Conservation (phyloP, 1,140 invertebrate genomes). For the Drosophila elegans region DNA sequence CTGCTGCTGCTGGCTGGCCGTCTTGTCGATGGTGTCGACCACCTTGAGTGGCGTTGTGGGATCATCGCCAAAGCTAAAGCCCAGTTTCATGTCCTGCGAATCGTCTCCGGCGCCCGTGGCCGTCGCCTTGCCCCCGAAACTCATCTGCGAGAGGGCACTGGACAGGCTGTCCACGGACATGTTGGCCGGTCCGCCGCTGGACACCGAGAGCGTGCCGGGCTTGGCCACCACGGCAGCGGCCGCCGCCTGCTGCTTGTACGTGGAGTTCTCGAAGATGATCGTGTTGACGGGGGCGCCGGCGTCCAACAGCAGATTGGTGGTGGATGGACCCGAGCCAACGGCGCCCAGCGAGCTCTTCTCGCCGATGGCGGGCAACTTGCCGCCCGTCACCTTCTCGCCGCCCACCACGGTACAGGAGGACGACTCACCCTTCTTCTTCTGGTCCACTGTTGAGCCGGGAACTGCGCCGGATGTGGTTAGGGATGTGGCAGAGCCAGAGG, state of each 20-base stretch:
- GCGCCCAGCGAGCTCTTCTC: constrained; percentile 57
- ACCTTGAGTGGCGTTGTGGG: constrained; percentile 53
- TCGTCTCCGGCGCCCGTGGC: constrained; percentile 88
- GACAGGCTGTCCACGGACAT: constrained; percentile 72
- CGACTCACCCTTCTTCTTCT: constrained; percentile 44
- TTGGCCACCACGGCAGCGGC: constrained; percentile 49
- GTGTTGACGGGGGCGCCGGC: constrained; percentile 91
- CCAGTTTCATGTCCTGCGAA: constrained; percentile 94
- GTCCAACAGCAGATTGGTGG: constrained; percentile 51
- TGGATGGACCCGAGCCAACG: constrained; percentile 34
- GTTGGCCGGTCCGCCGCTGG: constrained; percentile 12
- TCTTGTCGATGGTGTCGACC: constrained; percentile 53
- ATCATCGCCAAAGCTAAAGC: constrained; percentile 89
- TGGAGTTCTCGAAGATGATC: constrained; percentile 96
- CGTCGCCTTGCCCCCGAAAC: constrained; percentile 80
- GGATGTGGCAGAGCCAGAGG: background rate
- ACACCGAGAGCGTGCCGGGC: constrained; percentile 22
- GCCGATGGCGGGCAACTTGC: constrained; percentile 56
- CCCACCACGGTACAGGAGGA: constrained; percentile 7
- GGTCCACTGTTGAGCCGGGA: constrained; percentile 20
- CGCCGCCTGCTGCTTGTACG: constrained; percentile 88
- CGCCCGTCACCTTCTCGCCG: constrained; percentile 49
- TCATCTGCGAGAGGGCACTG: constrained; percentile 86
- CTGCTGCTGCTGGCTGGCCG: constrained; percentile 60
- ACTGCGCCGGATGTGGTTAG: constrained; percentile 17